Conservation (phyloP, 2,113 vertebrate genomes). For the Pardalotus punctatus region DNA sequence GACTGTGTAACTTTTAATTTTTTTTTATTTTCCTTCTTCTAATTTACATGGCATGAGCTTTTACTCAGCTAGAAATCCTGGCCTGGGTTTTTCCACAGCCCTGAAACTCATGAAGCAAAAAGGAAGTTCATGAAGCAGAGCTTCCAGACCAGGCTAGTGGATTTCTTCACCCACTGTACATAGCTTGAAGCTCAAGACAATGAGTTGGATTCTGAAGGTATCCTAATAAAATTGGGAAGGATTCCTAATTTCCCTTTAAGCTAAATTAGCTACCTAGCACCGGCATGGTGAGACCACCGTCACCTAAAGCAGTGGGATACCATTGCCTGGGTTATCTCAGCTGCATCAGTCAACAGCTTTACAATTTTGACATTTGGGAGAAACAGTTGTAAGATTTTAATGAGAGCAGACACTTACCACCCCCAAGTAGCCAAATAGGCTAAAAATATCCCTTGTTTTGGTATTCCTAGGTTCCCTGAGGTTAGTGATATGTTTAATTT, state of each 20-base stretch:
- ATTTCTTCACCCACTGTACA: background rate
- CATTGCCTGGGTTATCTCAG: background rate
- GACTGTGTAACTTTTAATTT: background rate
- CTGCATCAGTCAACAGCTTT: slow-evolving; percentile 31
- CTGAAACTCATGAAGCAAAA: background rate
- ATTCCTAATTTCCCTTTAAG: background rate
- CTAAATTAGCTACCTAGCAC: background rate
- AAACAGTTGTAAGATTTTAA: slow-evolving; percentile 36
- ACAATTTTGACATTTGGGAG: slow-evolving; percentile 21
- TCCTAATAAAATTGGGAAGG: background rate
- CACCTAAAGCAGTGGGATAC: background rate
- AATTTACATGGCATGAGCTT: background rate
- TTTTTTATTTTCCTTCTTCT: background rate
- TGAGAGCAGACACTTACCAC: slow-evolving; percentile 12
- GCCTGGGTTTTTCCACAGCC: background rate
- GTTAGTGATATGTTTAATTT: slow-evolving; percentile 67
- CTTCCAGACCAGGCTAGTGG: background rate
- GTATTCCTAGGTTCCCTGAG: slow-evolving; percentile 35
- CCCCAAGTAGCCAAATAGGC: slow-evolving; percentile 39
- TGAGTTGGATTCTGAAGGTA: background rate
- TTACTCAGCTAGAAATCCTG: background rate
- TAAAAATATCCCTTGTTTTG: slow-evolving; percentile 50
- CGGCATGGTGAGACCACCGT: background rate
- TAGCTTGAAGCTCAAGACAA: background rate
- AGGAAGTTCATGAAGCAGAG: background rate